Conservation (phyloP, 2,113 vertebrate species). For the Spizaetus ornatus region DNA sequence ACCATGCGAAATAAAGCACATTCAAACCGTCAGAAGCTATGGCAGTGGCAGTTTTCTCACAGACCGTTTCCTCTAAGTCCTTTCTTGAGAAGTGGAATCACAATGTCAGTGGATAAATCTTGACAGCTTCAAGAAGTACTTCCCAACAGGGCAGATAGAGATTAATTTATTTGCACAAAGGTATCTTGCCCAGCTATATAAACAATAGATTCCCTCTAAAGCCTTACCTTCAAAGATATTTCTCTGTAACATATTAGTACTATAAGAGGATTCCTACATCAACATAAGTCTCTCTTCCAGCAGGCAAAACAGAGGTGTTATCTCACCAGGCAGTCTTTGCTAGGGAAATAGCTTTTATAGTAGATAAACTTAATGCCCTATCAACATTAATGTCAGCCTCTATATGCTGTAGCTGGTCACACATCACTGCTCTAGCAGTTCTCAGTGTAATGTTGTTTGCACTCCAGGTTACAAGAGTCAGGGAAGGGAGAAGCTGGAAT, state of each 20-base stretch:
- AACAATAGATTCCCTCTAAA: not conserved
- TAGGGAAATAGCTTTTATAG: not conserved
- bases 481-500: not conserved
- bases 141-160: not conserved
- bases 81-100: not conserved
- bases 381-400: not conserved
- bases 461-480: not conserved
- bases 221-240: not conserved
- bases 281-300: not conserved
- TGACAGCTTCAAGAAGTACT: not conserved
- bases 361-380: not conserved
- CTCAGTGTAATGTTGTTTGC: not conserved
- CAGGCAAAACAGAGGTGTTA: not conserved
- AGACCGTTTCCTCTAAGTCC: not conserved
- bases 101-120: not conserved
- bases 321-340: not conserved
- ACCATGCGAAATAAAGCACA: not conserved
- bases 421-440: not conserved
- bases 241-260: not conserved
- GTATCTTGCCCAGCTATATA: not conserved
- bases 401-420: not conserved
- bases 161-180: not conserved
- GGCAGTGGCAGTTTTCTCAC: not conserved
- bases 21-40: not conserved
- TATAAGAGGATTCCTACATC: not conserved